phyloP scores from a whole-genome alignment of 2,888 invertebrate genomes.

The Heliconius aoede region DNA sequence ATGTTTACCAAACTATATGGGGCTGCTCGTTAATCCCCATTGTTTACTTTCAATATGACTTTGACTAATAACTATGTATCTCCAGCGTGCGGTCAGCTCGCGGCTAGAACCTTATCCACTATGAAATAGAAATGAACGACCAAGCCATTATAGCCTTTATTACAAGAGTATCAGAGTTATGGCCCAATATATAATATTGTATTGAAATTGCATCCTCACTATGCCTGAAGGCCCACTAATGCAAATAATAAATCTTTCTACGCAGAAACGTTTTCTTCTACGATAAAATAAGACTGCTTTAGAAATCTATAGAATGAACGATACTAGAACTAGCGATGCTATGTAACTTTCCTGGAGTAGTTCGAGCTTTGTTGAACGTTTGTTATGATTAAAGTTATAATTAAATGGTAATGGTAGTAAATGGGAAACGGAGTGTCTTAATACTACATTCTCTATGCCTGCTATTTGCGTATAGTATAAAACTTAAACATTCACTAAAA shows the following conservation, averaged over 20 bases:
- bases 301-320: not conserved
- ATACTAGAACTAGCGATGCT: not conserved
- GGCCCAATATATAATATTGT: constrained; percentile 19
- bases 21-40: constrained; percentile 58
- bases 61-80: constrained; percentile 63
- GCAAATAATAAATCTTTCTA: constrained; percentile 37
- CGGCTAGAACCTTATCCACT: constrained; percentile 36
- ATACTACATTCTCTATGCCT: too few relatives aligned
- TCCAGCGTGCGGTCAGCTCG: constrained; percentile 52
- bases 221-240: constrained; percentile 37
- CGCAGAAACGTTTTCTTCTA: constrained; percentile 30
- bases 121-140: constrained; percentile 4
- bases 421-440: too few relatives aligned
- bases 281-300: not conserved
- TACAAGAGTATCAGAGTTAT: constrained; percentile 1
- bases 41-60: constrained; percentile 72
- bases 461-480: too few relatives aligned
- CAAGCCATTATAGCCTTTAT: constrained; percentile 36
- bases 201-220: constrained; percentile 36
- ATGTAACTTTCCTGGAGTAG: not conserved
- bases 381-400: not conserved
- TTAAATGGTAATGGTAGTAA: not conserved
- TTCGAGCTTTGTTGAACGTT: constrained; percentile 6
- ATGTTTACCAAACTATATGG: constrained; percentile 64
- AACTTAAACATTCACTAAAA: not conserved